Percentiles rank a stretch among this genome's conserved stretches.
phyloP scores from a whole-genome alignment of 2,797 vertebrate species.

The Sciurus vulgaris region DNA sequence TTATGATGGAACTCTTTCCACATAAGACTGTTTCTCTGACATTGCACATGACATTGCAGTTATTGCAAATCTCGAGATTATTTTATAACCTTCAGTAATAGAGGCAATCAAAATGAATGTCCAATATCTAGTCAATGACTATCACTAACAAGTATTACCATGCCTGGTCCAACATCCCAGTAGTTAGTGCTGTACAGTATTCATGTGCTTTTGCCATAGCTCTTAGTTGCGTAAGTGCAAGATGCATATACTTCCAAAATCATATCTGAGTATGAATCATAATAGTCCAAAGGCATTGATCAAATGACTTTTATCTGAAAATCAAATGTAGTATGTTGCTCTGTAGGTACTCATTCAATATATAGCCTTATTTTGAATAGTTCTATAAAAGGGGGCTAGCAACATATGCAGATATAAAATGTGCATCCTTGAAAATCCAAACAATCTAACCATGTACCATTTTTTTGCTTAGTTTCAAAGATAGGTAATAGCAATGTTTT shows the following conservation, averaged over 20 bases:
- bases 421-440: background rate
- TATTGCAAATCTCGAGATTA: background rate
- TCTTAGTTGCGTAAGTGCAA: background rate
- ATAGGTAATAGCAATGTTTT: background rate
- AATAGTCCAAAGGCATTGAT: background rate
- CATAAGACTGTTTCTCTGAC: background rate
- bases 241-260: background rate
- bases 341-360: background rate
- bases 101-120: background rate
- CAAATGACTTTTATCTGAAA: background rate
- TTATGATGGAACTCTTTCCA: background rate
- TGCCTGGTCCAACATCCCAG: background rate
- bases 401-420: background rate
- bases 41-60: background rate
- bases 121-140: background rate
- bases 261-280: background rate
- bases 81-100: background rate
- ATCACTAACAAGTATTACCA: background rate
- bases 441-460: background rate
- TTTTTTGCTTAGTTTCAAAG: background rate
- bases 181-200: background rate
- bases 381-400: background rate
- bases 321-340: background rate
- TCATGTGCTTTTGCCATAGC: background rate
- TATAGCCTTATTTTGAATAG: background rate